Evolutionary conservation across 53 echinoderm and acorn worm species (phyloP).

Genomic region (Luidia sarsii): DNA sequence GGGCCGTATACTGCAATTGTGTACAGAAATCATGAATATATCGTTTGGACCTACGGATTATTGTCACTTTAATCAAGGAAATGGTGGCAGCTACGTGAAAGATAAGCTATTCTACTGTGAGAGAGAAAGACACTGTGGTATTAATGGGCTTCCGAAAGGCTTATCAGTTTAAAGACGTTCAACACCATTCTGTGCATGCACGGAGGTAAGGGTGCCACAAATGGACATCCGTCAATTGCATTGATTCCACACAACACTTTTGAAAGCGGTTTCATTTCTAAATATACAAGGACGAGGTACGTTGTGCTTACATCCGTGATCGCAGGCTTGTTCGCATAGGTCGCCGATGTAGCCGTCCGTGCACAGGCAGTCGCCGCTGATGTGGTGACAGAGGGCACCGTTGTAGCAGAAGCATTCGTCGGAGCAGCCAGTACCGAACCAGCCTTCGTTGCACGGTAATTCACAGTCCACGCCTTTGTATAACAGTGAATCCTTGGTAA

Average conservation of each 20-base stretch:
- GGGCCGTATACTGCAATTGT: constrained; percentile 58
- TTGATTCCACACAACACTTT: too few species aligned
- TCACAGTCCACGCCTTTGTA: constrained; percentile 66
- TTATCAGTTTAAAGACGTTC: too few species aligned
- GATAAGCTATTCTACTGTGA: too few species aligned
- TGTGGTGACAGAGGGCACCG: constrained; percentile 63
- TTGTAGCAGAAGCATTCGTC: constrained; percentile 66
- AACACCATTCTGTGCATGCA: too few species aligned
- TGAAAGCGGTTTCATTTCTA: too few species aligned
- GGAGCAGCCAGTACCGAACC: constrained; percentile 63
- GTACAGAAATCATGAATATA: too few species aligned
- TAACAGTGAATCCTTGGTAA: too few species aligned
- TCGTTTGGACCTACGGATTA: too few species aligned
- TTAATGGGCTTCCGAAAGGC: not conserved
- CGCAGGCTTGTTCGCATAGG: constrained; percentile 57
- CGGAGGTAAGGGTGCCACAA: too few species aligned
- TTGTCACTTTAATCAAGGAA: too few species aligned
- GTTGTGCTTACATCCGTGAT: constrained; percentile 22
- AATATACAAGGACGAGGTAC: not conserved
- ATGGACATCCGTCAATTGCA: too few species aligned
- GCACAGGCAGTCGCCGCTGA: constrained; percentile 75
- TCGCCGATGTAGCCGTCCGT: constrained; percentile 66
- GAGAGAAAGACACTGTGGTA: not conserved
- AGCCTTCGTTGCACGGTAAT: constrained; percentile 46
- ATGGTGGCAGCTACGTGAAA: too few species aligned